phyloP scores from a whole-genome alignment of 2,113 vertebrate species.

The Taxidea taxus region DNA sequence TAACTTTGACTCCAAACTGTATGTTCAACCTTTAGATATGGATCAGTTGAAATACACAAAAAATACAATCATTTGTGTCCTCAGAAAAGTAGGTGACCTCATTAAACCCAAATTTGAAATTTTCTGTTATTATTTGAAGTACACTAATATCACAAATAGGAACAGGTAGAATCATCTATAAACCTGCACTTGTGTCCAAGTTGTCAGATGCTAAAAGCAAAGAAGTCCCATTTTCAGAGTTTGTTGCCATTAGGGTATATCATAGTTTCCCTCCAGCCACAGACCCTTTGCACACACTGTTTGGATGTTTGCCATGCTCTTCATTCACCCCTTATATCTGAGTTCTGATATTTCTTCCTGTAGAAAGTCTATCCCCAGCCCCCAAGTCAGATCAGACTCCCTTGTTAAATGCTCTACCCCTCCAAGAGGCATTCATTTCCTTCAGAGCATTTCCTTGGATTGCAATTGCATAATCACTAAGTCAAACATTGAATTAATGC shows the following conservation, averaged over 20 bases:
- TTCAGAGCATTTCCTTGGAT: not conserved
- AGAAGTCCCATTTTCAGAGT: not conserved
- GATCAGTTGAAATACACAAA: not conserved
- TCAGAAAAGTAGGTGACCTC: not conserved
- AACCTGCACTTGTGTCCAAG: not conserved
- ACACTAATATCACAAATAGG: not conserved
- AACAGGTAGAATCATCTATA: not conserved
- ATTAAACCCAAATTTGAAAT: not conserved
- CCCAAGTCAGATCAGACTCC: not conserved
- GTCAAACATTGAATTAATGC: not conserved
- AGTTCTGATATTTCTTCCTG: not conserved
- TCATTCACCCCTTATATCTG: not conserved
- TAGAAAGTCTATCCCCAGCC: not conserved
- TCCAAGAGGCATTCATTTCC: not conserved
- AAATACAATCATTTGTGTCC: not conserved
- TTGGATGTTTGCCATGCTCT: not conserved
- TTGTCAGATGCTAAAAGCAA: not conserved
- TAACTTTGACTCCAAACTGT: conserved; percentile 38
- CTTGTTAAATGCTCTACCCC: not conserved
- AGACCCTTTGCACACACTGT: not conserved
- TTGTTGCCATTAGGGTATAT: not conserved
- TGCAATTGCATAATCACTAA: not conserved
- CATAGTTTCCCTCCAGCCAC: not conserved
- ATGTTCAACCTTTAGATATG: not conserved
- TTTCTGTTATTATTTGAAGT: conserved; percentile 22